Conservation (phyloP, 53 echinoderm and acorn worm genomes). For the Stichopus horrens region DNA sequence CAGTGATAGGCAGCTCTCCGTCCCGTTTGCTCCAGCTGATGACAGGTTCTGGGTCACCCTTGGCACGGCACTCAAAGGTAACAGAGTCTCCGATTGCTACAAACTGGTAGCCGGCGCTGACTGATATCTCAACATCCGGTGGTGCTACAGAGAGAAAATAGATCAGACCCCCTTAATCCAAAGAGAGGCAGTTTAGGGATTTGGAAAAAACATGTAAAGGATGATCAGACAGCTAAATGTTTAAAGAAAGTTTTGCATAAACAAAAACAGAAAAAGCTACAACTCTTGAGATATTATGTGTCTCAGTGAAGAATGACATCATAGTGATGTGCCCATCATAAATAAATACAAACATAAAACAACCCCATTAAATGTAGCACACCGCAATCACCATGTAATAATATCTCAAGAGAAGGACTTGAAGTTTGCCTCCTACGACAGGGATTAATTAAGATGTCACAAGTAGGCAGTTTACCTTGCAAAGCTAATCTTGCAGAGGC, state of each 20-base stretch:
- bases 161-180: background rate
- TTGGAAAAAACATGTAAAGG: background rate
- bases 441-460: no score
- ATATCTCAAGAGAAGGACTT: no score
- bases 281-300: background rate
- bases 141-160: slow-evolving; percentile 55
- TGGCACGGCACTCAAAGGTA: slow-evolving; percentile 81
- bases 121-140: slow-evolving; percentile 82
- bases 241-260: no score
- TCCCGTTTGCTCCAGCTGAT: slow-evolving; percentile 78
- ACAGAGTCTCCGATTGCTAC: slow-evolving; percentile 83
- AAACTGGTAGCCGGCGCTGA: slow-evolving; percentile 85
- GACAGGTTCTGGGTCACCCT: slow-evolving; percentile 80
- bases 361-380: no score
- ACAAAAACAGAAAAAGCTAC: background rate
- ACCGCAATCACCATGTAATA: no score
- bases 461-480: slow-evolving; percentile 65
- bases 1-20: slow-evolving; percentile 81
- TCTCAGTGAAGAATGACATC: no score
- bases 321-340: no score
- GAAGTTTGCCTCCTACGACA: no score
- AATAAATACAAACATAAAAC: no score
- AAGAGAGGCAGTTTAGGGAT: background rate
- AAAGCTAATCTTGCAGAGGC: slow-evolving; percentile 64
- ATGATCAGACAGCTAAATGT: background rate